Conservation (phyloP, 1,140 invertebrate species). For the Sycophaga agraensis region DNA sequence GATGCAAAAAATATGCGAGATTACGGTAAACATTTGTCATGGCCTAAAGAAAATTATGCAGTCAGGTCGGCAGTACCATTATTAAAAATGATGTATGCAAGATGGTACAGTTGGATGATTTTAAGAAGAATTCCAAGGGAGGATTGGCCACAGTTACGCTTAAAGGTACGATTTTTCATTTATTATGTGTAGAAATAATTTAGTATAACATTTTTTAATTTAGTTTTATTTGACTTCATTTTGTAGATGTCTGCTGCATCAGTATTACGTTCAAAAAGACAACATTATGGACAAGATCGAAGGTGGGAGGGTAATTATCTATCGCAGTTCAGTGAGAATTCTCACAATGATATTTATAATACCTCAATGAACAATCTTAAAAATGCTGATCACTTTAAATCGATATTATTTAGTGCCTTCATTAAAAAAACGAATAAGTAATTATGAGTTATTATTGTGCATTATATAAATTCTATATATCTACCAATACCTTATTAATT, state of each 20-base stretch:
- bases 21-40: conserved; percentile 77
- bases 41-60: conserved; percentile 77
- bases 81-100: conserved; percentile 66
- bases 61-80: conserved; percentile 62
- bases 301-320: conserved; percentile 94
- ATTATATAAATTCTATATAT: neutral
- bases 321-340: conserved; percentile 74
- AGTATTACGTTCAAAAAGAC: conserved; percentile 71
- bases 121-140: conserved; percentile 75
- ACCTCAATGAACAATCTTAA: conserved; percentile 70
- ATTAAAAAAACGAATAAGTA: conserved; percentile 54
- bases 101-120: conserved; percentile 89
- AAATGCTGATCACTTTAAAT: conserved; percentile 71
- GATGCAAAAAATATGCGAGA: conserved; percentile 65
- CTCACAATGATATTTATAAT: conserved; percentile 69
- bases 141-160: conserved; percentile 82
- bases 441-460: conserved; percentile 27
- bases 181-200: neutral
- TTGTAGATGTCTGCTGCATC: conserved; percentile 79
- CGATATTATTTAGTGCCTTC: conserved; percentile 58
- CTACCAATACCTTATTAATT: conserved; percentile 18
- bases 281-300: conserved; percentile 79
- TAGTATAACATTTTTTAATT: conserved; percentile 11
- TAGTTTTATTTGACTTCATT: conserved; percentile 25
- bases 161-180: conserved; percentile 64